Evolutionary conservation across 2,888 invertebrate genomes (phyloP), one percentile per base, ranked within the genome.

Genomic region (Alloplasta piceator): DNA sequence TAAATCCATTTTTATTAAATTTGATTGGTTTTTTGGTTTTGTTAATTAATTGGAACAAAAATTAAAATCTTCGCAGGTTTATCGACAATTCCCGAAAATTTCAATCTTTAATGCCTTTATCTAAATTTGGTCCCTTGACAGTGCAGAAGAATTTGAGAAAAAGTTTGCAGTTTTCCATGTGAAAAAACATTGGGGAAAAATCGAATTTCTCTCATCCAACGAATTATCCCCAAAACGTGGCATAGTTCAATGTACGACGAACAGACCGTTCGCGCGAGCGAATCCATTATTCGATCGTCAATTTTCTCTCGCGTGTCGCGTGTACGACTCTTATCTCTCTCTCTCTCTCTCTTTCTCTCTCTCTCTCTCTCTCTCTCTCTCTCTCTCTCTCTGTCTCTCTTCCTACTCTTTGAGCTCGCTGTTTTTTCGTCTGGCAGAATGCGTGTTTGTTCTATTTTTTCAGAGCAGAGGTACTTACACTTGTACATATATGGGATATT

Each of bases 211-310:
- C 26, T 2, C 26, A 26, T 1, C 26, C 26, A 26, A 26, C 26
- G 3, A 26, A 26, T 26, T 26, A 26, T 26, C 1, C 26, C 26
- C 3, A 26, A 58, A 39, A 73, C 56, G 73, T 48, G 58, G 39
- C 26, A 41, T 38, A 36, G 81, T 74, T 82, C 71, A 73, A 77
- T 58, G 74, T 80, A 75, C 77, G 76, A n/a, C 38, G 46, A 50
- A 56, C 38, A 63, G 46, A 55, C 46, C 82, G 78, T 67, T 68
- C 72, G 80, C 74, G 72, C 83, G 82, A 83, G 71, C 77, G 78
- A 80, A 80, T 84, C 85, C 84, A 89, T 89, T 89, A 89, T 89
- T 85, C 85, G 84, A 86, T 87, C 84, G 86, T 87, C 87, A 88
- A 87, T 89, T 87, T 86, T 75, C 66, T 64, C 60, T 39, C 26